Evolutionary conservation across 2,797 vertebrate genomes (phyloP), one percentile per base, ranked within the genome.

Genomic region (Sebastes variabilis): DNA sequence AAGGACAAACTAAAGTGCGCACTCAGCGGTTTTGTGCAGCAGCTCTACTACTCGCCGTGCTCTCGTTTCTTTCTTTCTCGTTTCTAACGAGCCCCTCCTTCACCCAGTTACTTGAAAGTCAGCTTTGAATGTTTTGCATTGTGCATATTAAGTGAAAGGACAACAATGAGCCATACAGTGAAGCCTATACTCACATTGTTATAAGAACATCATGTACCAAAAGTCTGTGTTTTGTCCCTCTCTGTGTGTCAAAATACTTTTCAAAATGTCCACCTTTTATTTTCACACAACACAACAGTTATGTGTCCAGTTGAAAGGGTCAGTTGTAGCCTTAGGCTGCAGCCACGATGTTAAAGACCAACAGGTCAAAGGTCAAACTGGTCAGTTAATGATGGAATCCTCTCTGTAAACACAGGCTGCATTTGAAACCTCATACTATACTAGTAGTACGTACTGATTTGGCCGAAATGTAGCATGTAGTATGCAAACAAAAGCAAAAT

Each of bases 151-250:
- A 18, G 1, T 38, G 18, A 14, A 27, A 36, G 11, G 22, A 38
- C 2, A 24, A 16, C 2, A 24, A 16, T 2, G 3, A 27, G 24
- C 9, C 24, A 38, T 38, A 7, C 1, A 18, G 16, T 18, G n/a
- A 0, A 9, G 13, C n/a, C 1, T 9, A 3, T 10, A 42, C 38
- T 38, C 58, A 30, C 9, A 8, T 13, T 59, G 52, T 58, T 66
- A 18, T 42, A 0, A 2, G 77, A 83, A 83, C 81, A 83, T 52
- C 22, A 36, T 80, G 77, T 73, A 55, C 66, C 58, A 11, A 6
- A 59, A 65, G 59, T 56, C 20, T n/a, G 20, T 16, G 5, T 7
- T 12, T 7, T 12, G 36, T 27, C 4, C 27, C 16, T 18, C 5
- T 46, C 22, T 36, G 10, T 18, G 11, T 24, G 13, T 27, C n/a